Conservation (phyloP, 2,888 invertebrate species). For the Plagodis dolabraria region DNA sequence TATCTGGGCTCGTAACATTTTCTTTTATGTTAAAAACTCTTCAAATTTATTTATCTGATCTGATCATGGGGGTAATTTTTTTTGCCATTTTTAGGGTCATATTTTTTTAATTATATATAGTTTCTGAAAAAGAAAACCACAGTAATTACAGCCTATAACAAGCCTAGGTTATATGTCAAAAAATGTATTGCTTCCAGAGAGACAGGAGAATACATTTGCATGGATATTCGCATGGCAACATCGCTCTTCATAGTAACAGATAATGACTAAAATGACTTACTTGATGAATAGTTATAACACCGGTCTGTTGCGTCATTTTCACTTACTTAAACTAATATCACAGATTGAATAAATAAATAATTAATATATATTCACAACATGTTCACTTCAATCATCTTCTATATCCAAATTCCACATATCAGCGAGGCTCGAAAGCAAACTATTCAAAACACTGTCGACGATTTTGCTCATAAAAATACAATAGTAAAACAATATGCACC, state of each 20-base stretch:
- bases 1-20: no score
- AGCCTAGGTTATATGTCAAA: no score
- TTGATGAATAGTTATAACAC: constrained; percentile 73
- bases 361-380: constrained; percentile 17
- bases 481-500: constrained; percentile 67
- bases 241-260: not conserved
- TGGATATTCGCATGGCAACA: no score
- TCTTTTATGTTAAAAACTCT: no score
- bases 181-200: no score
- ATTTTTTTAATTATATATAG: no score
- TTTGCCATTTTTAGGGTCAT: no score
- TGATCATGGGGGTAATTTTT: no score
- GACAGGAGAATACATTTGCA: no score
- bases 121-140: no score
- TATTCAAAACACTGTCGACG: constrained; percentile 57
- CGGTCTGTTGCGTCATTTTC: constrained; percentile 62
- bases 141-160: no score
- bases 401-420: constrained; percentile 58
- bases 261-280: constrained; percentile 60
- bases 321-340: constrained; percentile 62
- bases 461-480: constrained; percentile 70
- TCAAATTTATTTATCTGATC: no score
- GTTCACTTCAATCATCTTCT: constrained; percentile 58
- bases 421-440: constrained; percentile 46
- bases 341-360: constrained; percentile 75